These are phyloP conservation scores for Parnassius orleans DNA, from an alignment of 2,888 invertebrate genomes.

Conservation along the genomic window DNA sequence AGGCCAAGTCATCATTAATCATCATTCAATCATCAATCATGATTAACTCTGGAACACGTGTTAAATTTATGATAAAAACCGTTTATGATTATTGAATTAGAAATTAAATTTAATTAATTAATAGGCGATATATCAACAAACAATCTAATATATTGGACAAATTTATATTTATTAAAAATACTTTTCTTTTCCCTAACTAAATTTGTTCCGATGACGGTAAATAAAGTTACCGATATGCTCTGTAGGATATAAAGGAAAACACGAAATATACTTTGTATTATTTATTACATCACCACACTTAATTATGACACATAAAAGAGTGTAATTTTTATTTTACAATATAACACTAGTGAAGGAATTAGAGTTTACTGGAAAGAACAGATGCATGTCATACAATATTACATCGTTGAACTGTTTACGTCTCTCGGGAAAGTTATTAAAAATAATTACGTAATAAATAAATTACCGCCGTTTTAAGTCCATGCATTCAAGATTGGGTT, in stretches of 20 bases:
- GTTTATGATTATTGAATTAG: too few species aligned
- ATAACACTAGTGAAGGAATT: conserved; percentile 53
- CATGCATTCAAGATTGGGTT: not conserved
- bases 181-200: too few species aligned
- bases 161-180: too few species aligned
- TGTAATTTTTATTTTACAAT: conserved; percentile 64
- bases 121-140: too few species aligned
- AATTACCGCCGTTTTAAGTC: not conserved
- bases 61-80: too few species aligned
- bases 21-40: too few species aligned
- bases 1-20: too few species aligned
- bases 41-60: too few species aligned
- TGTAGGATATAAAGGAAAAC: conserved; percentile 9
- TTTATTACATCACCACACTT: conserved; percentile 70
- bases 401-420: not conserved
- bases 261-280: conserved; percentile 43
- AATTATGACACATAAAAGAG: conserved; percentile 74
- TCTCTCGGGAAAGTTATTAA: too few species aligned
- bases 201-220: not conserved
- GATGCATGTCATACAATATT: conserved; percentile 35
- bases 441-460: too few species aligned
- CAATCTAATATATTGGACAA: too few species aligned
- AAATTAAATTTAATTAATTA: too few species aligned
- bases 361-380: conserved; percentile 50
- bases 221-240: not conserved